Percentiles rank a stretch among this genome's conserved stretches.
phyloP scores from a whole-genome alignment of 2,888 invertebrate species.

The Rhyacophila evoluta region DNA sequence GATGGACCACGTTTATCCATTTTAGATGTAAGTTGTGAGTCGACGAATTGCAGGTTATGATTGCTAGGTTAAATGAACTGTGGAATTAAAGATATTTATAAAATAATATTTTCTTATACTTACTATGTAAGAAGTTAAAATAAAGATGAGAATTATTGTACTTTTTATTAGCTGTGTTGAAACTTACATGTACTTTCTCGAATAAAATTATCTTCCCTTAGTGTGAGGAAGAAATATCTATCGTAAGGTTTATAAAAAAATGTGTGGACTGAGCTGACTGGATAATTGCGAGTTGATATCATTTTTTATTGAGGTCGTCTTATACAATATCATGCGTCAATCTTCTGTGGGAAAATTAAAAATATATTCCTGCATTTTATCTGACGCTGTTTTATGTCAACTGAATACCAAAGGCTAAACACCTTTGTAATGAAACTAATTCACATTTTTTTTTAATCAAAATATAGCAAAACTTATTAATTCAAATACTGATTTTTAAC shows the following conservation, averaged over 20 bases:
- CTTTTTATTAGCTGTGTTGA: constrained; percentile 25
- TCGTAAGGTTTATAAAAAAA: not conserved
- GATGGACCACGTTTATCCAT: not conserved
- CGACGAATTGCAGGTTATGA: not conserved
- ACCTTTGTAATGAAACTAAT: no score
- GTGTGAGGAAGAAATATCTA: not conserved
- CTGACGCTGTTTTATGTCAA: no score
- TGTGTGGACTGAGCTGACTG: not conserved
- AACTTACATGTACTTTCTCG: not conserved
- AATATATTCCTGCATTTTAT: no score
- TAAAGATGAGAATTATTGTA: constrained; percentile 1
- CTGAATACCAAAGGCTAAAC: no score
- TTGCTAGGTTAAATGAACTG: not conserved
- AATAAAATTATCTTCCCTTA: constrained; percentile 30
- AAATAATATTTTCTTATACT: constrained; percentile 41
- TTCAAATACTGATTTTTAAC: no score
- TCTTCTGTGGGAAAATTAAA: not conserved
- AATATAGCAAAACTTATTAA: no score
- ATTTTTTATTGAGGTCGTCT: not conserved
- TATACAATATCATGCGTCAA: not conserved
- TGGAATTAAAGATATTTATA: constrained; percentile 35
- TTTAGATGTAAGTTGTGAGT: constrained; percentile 20
- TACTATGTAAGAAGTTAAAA: constrained; percentile 13
- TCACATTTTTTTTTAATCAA: no score
- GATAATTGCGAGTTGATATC: no score